Base-by-base conservation (phyloP, 2,797 vertebrate genomes). In the Paedocypris micromegethes region DNA sequence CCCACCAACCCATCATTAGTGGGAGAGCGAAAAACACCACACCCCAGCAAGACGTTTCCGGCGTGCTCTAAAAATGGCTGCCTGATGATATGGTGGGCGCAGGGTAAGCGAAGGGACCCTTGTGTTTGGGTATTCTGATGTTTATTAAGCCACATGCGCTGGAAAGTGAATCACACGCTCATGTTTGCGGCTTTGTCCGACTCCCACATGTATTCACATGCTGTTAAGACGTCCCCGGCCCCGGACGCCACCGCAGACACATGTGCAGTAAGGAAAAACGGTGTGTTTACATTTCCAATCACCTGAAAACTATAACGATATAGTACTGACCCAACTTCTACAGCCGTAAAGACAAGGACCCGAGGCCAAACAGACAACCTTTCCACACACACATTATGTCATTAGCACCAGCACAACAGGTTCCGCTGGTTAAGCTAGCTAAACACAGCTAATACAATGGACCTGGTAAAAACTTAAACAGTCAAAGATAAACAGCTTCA, bases 1-100 rank as follows among this genome's bases (percentile, higher is more conserved):
- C 83, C 86, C 85, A 87, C 85, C 86, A 89, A 81, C 81, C 86
- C 87, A 67, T 88, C 84, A 88, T 90, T 89, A 87, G 88, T 86
- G 88, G 88, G 82, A 84, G 83, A 79, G 80, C 79, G 82, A 76
- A 82, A 82, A 81, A 75, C 0, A 81, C 82, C 88, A 85, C 88
- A 81, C 88, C 88, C 88, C 82, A 74, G 78, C 78, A 38, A 78
- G 84, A 86, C 79, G 83, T 88, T 86, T 87, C 82, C 82, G 76
- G 73, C 72, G 2, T 2, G 49, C 59, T 75, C 76, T 75, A 79
- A 79, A 79, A 77, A 79, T 67, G 78, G 72, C 74, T 52, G 72
- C 51, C 70, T 70, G 77, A 79, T 75, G 72, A 77, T 75, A 75
- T 75, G 77, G 75, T 77, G 75, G 50, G 48, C 8, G 50, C 64